Percentiles rank a stretch among this genome's conserved stretches.
These are phyloP conservation scores for Pharmacophagus antenor DNA, from an alignment of 2,888 invertebrate genomes.

Conservation along the genomic window DNA sequence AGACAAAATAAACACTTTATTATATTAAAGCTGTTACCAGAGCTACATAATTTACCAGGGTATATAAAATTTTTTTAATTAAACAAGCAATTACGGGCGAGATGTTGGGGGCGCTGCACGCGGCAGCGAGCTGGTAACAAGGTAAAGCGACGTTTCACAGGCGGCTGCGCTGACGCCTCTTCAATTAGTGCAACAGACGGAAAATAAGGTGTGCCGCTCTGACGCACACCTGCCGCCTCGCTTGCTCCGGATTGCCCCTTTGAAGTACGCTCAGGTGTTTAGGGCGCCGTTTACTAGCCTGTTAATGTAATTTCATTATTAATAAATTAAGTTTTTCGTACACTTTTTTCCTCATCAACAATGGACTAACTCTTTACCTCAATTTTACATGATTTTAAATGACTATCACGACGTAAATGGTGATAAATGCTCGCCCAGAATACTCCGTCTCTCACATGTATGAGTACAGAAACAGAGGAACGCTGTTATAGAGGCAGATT, in stretches of 20 bases:
- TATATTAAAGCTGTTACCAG: not conserved
- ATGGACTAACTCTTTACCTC: too few relatives aligned
- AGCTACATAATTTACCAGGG: not conserved
- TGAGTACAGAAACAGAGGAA: too few relatives aligned
- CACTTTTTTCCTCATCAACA: too few relatives aligned
- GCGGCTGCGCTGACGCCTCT: conserved; percentile 43
- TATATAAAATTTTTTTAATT: conserved; percentile 17
- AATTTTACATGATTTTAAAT: too few relatives aligned
- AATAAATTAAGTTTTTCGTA: not conserved
- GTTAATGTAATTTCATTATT: not conserved
- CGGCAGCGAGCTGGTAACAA: conserved; percentile 30
- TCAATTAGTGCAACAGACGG: conserved; percentile 61
- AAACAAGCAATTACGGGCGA: conserved; percentile 23
- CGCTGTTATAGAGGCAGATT: too few relatives aligned
- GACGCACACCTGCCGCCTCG: conserved; percentile 33
- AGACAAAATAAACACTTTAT: too few relatives aligned
- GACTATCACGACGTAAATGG: too few relatives aligned
- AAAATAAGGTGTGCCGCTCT: conserved; percentile 49
- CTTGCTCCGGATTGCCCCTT: conserved; percentile 26
- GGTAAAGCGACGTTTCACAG: conserved; percentile 39
- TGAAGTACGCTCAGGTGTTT: conserved; percentile 27
- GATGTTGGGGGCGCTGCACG: conserved; percentile 20
- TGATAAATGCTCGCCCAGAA: too few relatives aligned
- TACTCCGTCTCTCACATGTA: too few relatives aligned
- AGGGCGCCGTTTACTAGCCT: conserved; percentile 11